Conservation (phyloP, 2,797 vertebrate genomes). For the Helarctos malayanus region DNA sequence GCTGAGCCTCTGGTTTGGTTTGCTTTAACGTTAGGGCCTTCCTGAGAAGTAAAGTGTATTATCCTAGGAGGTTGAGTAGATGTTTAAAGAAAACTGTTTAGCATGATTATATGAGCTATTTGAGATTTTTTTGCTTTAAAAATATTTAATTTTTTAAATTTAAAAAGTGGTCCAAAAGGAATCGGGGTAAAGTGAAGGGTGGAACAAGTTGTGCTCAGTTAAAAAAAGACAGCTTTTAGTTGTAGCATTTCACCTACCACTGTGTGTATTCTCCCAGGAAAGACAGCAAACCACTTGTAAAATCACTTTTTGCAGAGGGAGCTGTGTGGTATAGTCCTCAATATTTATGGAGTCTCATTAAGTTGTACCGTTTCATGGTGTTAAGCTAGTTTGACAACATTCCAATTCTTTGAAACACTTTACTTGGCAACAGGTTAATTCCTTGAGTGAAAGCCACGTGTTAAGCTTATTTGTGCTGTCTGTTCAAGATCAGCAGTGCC, state of each 20-base stretch:
- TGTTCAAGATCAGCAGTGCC: constrained; percentile 11
- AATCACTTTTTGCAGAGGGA: constrained; percentile 45
- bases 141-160: neutral
- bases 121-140: constrained; percentile 8
- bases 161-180: neutral
- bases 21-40: constrained; percentile 9
- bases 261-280: neutral
- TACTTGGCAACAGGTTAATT: constrained; percentile 75
- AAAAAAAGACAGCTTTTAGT: neutral
- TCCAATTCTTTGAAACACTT: constrained; percentile 72
- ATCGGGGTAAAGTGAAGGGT: neutral
- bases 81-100: constrained; percentile 41
- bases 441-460: constrained; percentile 59
- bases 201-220: constrained; percentile 30
- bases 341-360: constrained; percentile 66
- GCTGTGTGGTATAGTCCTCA: constrained; percentile 37
- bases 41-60: constrained; percentile 11
- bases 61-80: neutral
- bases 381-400: constrained; percentile 74
- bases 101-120: neutral
- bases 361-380: constrained; percentile 55
- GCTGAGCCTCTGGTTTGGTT: neutral
- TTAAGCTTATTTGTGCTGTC: constrained; percentile 62
- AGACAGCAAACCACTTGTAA: constrained; percentile 23
- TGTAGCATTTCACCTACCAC: neutral